Conservation (phyloP, 2,113 vertebrate genomes). For the Patagioenas fasciata region DNA sequence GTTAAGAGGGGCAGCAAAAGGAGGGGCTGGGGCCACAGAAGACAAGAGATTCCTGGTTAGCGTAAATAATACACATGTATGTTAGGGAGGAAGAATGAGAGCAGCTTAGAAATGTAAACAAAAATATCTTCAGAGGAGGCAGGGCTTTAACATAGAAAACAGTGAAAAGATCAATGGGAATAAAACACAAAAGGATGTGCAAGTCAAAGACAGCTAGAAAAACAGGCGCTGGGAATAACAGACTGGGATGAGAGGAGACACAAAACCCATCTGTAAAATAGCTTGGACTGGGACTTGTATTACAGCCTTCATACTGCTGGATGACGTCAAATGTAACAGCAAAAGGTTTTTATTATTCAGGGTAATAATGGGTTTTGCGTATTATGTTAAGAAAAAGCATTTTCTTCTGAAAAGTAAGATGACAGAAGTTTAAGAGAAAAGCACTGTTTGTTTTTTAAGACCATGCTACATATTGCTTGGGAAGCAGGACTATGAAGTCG, state of each 20-base stretch:
- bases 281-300: background rate
- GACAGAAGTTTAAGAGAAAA: background rate
- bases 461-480: background rate
- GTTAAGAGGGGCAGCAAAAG: slow-evolving; percentile 59
- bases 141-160: background rate
- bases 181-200: background rate
- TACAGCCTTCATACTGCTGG: background rate
- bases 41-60: slow-evolving; percentile 26
- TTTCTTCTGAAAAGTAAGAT: background rate
- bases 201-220: slow-evolving; percentile 5
- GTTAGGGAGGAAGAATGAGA: slow-evolving; percentile 16
- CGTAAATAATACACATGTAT: background rate
- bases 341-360: background rate
- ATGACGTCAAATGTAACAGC: background rate
- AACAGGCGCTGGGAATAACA: background rate
- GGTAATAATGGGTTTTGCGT: background rate
- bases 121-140: slow-evolving; percentile 2
- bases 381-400: background rate
- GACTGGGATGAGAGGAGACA: background rate
- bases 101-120: slow-evolving; percentile 45
- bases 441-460: background rate
- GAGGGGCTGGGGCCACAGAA: slow-evolving; percentile 2
- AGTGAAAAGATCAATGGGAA: slow-evolving; percentile 7
- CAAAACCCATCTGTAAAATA: background rate
- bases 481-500: background rate